Base-by-base conservation (phyloP, 2,797 vertebrate species). In the Mormyrus hasselquistii region DNA sequence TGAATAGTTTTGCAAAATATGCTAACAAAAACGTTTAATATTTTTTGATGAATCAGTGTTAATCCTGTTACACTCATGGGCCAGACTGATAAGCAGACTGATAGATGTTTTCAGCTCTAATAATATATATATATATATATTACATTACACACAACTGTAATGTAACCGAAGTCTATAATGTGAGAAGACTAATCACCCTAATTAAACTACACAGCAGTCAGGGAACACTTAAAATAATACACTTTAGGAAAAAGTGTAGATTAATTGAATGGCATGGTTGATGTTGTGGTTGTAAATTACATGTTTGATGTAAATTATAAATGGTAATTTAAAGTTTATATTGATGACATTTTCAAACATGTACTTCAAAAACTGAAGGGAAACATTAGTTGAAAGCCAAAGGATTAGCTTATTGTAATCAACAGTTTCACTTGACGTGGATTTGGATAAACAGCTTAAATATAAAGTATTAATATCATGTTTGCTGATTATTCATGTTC, bases 291-390 rank as follows among this genome's bases (percentile, higher is more conserved):
- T 76, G 69, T 34, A 8, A 41, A 76, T 65, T 65, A 29, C 22
- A 29, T 2, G 0, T 79, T 83, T 14, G 79, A 41, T 83, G 41
- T 83, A n/a, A 83, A 83, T 47, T 83, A 22, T 83, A 10, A 83
- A 50, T 85, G 44, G 22, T 85, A 85, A 50, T 50, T 85, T 85
- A 52, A 85, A 52, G 49, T 85, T 85, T 25, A 85, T 52, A 85
- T 85, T 29, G 10, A 22, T 52, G 47, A 84, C 41, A 79, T 44
- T 79, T 84, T 49, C 82, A 84, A 44, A 47, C 38, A 84, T 52
- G 44, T 22, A 49, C 82, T 84, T 84, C 22, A 52, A 85, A 85
- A 83, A 49, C 3, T 83, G 69, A 76, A 76, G 34, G 38, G 34
- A 76, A 41, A 41, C 34, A 38, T 16, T 73, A 76, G 69, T 16